phyloP scores from a whole-genome alignment of 1,140 invertebrate genomes.

The Sitophilus oryzae region DNA sequence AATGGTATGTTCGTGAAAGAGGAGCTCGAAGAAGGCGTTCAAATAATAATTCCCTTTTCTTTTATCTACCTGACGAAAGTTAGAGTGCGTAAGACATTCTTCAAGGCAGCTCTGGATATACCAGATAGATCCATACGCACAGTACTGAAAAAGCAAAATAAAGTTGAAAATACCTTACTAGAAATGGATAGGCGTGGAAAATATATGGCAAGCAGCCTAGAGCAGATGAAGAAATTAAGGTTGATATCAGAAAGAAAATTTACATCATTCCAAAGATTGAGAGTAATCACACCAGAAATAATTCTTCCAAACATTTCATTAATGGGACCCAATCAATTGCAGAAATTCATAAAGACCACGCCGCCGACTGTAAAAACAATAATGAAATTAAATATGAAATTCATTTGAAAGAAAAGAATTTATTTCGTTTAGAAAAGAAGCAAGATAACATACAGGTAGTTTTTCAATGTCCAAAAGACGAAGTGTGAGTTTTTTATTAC shows the following conservation, averaged over 20 bases:
- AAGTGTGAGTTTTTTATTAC: slow-evolving; percentile 31
- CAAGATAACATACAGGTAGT: slow-evolving; percentile 23
- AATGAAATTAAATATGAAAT: slow-evolving; percentile 30
- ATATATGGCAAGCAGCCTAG: no score
- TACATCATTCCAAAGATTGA: slow-evolving; percentile 35
- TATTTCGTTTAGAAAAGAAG: slow-evolving; percentile 1
- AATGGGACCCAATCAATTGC: slow-evolving; percentile 34
- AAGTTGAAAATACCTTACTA: slow-evolving; percentile 28
- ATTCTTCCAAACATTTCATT: slow-evolving; percentile 35
- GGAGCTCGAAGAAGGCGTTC: no score
- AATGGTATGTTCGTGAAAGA: no score
- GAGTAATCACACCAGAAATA: slow-evolving; percentile 35
- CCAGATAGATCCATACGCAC: background rate
- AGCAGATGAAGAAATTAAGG: slow-evolving; percentile 20
- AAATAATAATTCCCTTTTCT: no score
- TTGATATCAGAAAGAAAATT: slow-evolving; percentile 25
- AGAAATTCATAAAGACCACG: slow-evolving; percentile 38
- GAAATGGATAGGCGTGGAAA: slow-evolving; percentile 3
- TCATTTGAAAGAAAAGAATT: slow-evolving; percentile 36
- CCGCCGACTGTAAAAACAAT: slow-evolving; percentile 23
- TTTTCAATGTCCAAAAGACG: slow-evolving; percentile 21
- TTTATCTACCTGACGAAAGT: background rate
- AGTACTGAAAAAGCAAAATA: slow-evolving; percentile 20
- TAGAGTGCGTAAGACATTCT: no score
- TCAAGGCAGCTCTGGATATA: no score